These are phyloP conservation scores for Bemisia tabaci DNA, from an alignment of 1,140 invertebrate genomes.

Conservation along the genomic window DNA sequence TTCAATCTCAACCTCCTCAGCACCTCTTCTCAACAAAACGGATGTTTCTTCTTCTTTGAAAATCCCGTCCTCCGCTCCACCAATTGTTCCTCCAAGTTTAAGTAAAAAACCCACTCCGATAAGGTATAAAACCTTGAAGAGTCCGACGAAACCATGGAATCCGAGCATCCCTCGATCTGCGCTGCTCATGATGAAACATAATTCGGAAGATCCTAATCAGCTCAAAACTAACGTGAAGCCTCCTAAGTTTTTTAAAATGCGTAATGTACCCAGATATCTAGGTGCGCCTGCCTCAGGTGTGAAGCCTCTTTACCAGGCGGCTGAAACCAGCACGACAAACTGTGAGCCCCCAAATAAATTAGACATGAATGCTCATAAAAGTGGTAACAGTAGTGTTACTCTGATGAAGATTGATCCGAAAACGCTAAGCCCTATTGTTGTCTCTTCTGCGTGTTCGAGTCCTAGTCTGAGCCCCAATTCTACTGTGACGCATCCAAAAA, in stretches of 20 bases:
- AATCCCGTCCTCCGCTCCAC: not conserved
- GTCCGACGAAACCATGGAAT: slow-evolving; percentile 43
- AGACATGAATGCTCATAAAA: not conserved
- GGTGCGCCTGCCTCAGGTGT: slow-evolving; percentile 45
- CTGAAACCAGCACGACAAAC: not conserved
- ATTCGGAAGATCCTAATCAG: slow-evolving; percentile 36
- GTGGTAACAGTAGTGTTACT: slow-evolving; percentile 26
- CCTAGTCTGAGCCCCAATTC: slow-evolving; percentile 1
- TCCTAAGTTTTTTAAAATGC: slow-evolving; percentile 42
- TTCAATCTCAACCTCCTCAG: not conserved
- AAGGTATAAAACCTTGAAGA: slow-evolving; percentile 40
- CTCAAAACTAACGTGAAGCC: slow-evolving; percentile 36
- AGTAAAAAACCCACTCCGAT: slow-evolving; percentile 21
- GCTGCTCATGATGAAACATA: slow-evolving; percentile 33
- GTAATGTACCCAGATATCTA: slow-evolving; percentile 38
- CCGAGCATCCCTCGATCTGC: slow-evolving; percentile 38
- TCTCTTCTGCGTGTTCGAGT: slow-evolving; percentile 6
- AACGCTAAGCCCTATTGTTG: slow-evolving; percentile 38
- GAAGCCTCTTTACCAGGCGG: slow-evolving; percentile 41
- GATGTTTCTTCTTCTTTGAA: not conserved
- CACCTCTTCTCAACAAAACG: not conserved
- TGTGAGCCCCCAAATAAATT: not conserved
- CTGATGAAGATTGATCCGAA: slow-evolving; percentile 47
- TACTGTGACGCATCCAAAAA: slow-evolving; percentile 15
- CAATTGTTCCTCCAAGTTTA: not conserved